Percentiles rank a stretch among this genome's conserved stretches.
These are phyloP conservation scores for Acleris literana DNA, from an alignment of 2,888 invertebrate species.

Conservation along the genomic window DNA sequence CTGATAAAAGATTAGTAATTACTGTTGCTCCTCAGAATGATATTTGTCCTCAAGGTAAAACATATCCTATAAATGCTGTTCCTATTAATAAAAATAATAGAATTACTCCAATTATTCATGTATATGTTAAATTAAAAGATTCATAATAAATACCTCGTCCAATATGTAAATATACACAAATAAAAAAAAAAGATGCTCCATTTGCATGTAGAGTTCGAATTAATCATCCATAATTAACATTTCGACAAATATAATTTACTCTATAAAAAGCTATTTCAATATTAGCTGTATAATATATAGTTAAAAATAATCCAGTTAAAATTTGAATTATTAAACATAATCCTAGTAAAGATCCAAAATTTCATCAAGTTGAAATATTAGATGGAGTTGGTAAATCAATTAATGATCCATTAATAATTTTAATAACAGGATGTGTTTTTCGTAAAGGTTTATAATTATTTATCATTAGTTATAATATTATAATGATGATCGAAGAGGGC, in stretches of 20 bases:
- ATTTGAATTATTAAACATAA: constrained; percentile 86
- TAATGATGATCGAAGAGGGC: constrained; percentile 73
- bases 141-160: constrained; percentile 85
- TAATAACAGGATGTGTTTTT: constrained; percentile 74
- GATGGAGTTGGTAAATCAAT: constrained; percentile 84
- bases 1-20: constrained; percentile 90
- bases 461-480: constrained; percentile 68
- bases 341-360: constrained; percentile 87
- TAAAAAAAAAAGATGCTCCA: constrained; percentile 89
- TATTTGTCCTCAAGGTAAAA: constrained; percentile 91
- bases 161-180: constrained; percentile 87
- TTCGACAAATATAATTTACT: constrained; percentile 87
- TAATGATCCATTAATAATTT: constrained; percentile 84
- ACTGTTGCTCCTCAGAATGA: constrained; percentile 91
- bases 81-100: constrained; percentile 87
- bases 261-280: constrained; percentile 86
- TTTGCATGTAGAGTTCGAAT: constrained; percentile 87
- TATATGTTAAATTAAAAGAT: constrained; percentile 77
- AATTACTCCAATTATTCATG: constrained; percentile 86
- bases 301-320: constrained; percentile 86
- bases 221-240: constrained; percentile 88
- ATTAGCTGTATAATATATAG: constrained; percentile 87
- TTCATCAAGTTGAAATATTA: constrained; percentile 86
- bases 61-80: constrained; percentile 91
- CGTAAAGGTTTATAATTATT: constrained; percentile 66